Conservation (phyloP, 2,113 vertebrate genomes). For the Leucopsar rothschildi region DNA sequence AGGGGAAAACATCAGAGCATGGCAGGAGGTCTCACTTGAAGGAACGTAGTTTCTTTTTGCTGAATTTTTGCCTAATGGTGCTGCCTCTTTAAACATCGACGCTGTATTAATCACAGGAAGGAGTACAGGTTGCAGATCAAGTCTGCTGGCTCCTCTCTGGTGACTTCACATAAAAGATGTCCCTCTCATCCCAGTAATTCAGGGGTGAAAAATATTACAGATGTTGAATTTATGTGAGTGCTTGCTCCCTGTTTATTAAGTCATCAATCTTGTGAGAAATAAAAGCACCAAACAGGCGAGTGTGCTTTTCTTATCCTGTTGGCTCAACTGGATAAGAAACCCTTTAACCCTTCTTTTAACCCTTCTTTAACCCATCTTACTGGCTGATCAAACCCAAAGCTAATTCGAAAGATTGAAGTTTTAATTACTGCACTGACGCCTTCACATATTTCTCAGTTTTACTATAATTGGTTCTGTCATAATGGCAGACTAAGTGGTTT, state of each 20-base stretch:
- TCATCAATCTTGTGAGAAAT: constrained; percentile 78
- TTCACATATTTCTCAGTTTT: constrained; percentile 10
- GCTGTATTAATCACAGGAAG: constrained; percentile 62
- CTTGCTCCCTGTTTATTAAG: constrained; percentile 77
- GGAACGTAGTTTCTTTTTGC: not conserved
- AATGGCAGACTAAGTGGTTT: not conserved
- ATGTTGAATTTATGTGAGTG: constrained; percentile 76
- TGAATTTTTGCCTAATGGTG: constrained; percentile 35
- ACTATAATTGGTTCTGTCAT: not conserved
- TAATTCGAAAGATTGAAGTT: constrained; percentile 42
- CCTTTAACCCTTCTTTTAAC: constrained; percentile 9
- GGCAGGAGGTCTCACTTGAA: not conserved
- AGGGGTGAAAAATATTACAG: constrained; percentile 77
- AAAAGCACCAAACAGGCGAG: constrained; percentile 62
- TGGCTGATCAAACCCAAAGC: not conserved
- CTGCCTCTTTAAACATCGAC: constrained; percentile 52
- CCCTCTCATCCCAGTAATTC: constrained; percentile 71
- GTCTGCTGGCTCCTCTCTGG: constrained; percentile 38
- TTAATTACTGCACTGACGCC: not conserved
- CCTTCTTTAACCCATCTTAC: not conserved
- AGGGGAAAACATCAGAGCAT: not conserved
- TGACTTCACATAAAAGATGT: constrained; percentile 75
- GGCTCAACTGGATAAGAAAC: not conserved
- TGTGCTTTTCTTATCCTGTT: constrained; percentile 69
- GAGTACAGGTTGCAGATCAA: constrained; percentile 40